These are phyloP conservation scores for Muschampia plurimacula DNA, from an alignment of 2,888 invertebrate genomes.

Conservation along the genomic window DNA sequence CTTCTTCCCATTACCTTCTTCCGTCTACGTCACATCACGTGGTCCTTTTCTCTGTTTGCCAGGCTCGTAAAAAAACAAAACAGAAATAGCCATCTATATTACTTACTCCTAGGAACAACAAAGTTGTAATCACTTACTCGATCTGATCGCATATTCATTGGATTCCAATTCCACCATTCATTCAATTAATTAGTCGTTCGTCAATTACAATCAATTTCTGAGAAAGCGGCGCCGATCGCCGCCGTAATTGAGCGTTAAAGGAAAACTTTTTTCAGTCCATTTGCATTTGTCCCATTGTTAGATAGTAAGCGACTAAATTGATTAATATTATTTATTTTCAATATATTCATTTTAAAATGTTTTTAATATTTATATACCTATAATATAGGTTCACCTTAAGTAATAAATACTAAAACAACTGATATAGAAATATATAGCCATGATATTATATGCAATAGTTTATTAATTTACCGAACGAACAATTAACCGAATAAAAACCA, in stretches of 20 bases:
- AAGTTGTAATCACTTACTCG: conserved; percentile 15
- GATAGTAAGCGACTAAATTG: background rate
- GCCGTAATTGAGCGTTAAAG: conserved; percentile 53
- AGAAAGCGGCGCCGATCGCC: conserved; percentile 47
- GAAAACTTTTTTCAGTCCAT: conserved; percentile 51
- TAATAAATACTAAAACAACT: too few relatives aligned
- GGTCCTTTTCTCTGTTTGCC: too few relatives aligned
- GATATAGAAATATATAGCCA: too few relatives aligned
- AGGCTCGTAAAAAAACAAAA: background rate
- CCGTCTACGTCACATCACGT: too few relatives aligned
- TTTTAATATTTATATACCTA: too few relatives aligned
- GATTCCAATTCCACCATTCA: conserved; percentile 43
- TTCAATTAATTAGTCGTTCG: conserved; percentile 46
- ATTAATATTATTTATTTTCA: too few relatives aligned
- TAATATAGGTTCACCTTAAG: too few relatives aligned
- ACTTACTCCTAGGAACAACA: background rate
- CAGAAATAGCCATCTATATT: background rate
- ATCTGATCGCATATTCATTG: conserved; percentile 48
- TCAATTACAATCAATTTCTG: conserved; percentile 55
- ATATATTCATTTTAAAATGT: too few relatives aligned
- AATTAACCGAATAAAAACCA: too few relatives aligned
- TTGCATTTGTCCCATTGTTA: conserved; percentile 42
- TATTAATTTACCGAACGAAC: too few relatives aligned
- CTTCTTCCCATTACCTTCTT: too few relatives aligned
- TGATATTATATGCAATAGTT: too few relatives aligned